Evolutionary conservation across 2,797 vertebrate species (phyloP).

Genomic region (Microctenopoma stevenorrisi): DNA sequence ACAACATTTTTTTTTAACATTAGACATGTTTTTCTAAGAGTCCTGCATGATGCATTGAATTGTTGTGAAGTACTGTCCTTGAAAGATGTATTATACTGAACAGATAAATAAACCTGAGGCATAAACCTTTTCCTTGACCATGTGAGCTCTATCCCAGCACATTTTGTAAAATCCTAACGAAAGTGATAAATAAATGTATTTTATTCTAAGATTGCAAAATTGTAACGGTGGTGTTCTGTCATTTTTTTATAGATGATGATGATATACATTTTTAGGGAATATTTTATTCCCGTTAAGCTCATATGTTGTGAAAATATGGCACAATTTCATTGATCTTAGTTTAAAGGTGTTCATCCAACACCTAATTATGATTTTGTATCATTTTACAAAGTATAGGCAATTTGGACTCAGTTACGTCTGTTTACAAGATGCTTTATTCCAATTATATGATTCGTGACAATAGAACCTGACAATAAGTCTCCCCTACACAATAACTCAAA

Average conservation of each 20-base stretch:
- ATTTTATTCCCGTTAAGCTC: conserved; percentile 5
- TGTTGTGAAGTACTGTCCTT: too few species aligned
- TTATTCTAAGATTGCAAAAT: neutral
- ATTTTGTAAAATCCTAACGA: neutral
- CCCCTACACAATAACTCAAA: neutral
- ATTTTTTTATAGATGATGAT: neutral
- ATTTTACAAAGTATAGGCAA: neutral
- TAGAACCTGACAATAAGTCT: conserved; percentile 14
- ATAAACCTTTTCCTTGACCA: conserved; percentile 1
- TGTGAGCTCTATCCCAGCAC: neutral
- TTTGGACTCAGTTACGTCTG: conserved; percentile 19
- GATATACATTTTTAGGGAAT: neutral
- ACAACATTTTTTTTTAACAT: too few species aligned
- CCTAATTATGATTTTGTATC: neutral
- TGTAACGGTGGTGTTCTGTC: too few species aligned
- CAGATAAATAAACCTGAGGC: neutral
- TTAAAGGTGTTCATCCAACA: conserved; percentile 1
- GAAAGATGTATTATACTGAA: neutral
- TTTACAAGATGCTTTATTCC: neutral
- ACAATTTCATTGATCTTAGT: conserved; percentile 10
- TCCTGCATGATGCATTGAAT: too few species aligned
- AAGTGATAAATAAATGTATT: neutral
- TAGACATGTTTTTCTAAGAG: too few species aligned
- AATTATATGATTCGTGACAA: conserved; percentile 11
- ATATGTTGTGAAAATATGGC: conserved; percentile 6